Base-by-base conservation (phyloP, 2,113 vertebrate genomes). In the Indri indri region DNA sequence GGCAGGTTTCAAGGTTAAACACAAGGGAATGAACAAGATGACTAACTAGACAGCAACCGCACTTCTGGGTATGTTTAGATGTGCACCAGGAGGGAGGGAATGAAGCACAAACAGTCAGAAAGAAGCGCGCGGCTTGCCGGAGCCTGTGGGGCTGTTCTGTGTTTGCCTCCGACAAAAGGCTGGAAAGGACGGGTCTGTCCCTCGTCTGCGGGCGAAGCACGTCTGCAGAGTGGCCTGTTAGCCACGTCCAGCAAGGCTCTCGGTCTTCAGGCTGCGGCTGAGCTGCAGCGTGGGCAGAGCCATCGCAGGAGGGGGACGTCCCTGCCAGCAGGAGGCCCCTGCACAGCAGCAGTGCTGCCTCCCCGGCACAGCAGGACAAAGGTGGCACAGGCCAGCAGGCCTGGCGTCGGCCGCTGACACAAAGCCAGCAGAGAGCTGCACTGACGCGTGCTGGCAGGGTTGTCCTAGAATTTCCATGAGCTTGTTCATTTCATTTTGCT, bases 1-100 rank as follows among this genome's bases (percentile, higher is more conserved):
- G 93, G 96, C 9, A 5, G 92, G 90, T 94, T 98, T 98, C 97
- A 98, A 98, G 98, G 98, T 98, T 98, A 97, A 97, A 92, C 95
- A 84, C 34, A 1, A 94, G 97, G 94, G 97, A 96, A 92, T 87
- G 76, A 81, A 76, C 18, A 37, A 83, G 97, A 82, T 92, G 95
- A 77, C 97, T 95, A 20, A 37, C 59, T 73, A 54, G 71, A 91
- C 93, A 13, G 84, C 84, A 95, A 89, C 82, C 11, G 1, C 70
- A 0, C 0, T 90, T 47, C 32, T 50, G 32, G 86, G 94, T 32
- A 1, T 83, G 50, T 12, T 40, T 22, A 23, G 32, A 42, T 37
- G 1, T 63, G 47, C 17, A 25, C 7, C 8, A 0, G 13, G 50
- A 6, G 9, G 25, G 74, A 1, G 50, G 47, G 61, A 17, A 5